Percentiles rank a stretch among this genome's conserved stretches.
phyloP scores from a whole-genome alignment of 2,888 invertebrate genomes.

The Drosophila mayaguana region DNA sequence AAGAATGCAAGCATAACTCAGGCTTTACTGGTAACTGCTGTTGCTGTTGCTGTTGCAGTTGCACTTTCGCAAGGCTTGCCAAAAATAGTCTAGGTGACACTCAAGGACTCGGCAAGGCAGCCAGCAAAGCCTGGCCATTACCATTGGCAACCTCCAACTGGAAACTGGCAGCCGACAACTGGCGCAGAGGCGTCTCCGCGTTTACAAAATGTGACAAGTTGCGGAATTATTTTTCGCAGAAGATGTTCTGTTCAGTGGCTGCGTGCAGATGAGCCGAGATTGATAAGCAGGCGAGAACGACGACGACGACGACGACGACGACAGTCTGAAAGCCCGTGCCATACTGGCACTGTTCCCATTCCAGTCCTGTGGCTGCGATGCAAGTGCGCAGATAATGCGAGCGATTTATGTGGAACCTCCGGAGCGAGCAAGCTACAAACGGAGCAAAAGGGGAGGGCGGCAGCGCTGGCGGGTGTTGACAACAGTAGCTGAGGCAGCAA shows the following conservation, averaged over 20 bases:
- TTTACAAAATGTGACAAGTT: conserved; percentile 79
- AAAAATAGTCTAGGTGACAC: conserved; percentile 62
- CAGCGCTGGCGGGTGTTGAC: conserved; percentile 31
- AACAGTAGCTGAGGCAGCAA: conserved; percentile 68
- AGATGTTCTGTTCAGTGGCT: conserved; percentile 68
- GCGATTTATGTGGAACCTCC: conserved; percentile 77
- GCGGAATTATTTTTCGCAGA: conserved; percentile 79
- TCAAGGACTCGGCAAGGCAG: conserved; percentile 65
- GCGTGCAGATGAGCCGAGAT: conserved; percentile 79
- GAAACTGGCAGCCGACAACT: conserved; percentile 45
- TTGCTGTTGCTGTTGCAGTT: conserved; percentile 1
- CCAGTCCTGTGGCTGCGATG: conserved; percentile 51
- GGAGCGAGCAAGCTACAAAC: conserved; percentile 12
- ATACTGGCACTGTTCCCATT: conserved; percentile 49
- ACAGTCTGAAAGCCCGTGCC: conserved; percentile 47
- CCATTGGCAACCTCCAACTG: conserved; percentile 23
- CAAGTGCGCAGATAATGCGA: conserved; percentile 72
- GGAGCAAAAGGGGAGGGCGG: background rate
- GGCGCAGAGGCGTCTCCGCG: conserved; percentile 74
- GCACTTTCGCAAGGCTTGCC: conserved; percentile 37
- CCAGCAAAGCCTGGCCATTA: conserved; percentile 24
- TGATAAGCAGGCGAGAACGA: conserved; percentile 65
- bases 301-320: conserved; percentile 27
- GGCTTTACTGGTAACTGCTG: conserved; percentile 21
- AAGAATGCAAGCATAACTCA: conserved; percentile 39